Percentiles rank a stretch among this genome's conserved stretches.
phyloP scores from a whole-genome alignment of 2,113 vertebrate species.

The Pogonocichla stellata region DNA sequence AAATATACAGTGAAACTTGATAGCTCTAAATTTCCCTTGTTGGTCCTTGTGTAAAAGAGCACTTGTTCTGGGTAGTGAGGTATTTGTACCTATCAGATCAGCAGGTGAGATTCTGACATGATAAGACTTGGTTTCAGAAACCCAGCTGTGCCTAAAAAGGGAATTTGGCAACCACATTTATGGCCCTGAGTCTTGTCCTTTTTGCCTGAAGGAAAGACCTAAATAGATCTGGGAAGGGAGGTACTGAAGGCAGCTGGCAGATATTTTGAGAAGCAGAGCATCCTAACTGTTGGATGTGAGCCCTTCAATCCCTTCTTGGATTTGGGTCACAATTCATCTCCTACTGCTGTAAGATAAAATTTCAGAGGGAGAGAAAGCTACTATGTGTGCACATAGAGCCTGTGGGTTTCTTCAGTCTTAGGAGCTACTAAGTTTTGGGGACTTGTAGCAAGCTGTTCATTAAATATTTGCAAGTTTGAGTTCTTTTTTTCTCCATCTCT shows the following conservation, averaged over 20 bases:
- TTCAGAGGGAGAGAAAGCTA: background rate
- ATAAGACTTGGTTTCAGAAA: background rate
- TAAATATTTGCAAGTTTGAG: background rate
- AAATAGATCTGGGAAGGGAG: background rate
- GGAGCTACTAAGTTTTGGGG: background rate
- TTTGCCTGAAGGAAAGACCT: background rate
- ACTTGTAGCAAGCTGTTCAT: background rate
- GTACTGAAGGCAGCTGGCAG: background rate
- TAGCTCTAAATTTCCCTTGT: background rate
- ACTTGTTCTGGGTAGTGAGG: background rate
- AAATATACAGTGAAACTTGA: background rate
- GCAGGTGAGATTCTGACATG: background rate
- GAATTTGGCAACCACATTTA: background rate
- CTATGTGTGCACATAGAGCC: background rate
- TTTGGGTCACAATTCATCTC: conserved; percentile 4
- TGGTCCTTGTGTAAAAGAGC: background rate
- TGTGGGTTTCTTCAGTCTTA: background rate
- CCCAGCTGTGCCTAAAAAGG: background rate
- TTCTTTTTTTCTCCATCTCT: background rate
- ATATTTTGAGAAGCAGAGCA: conserved; percentile 4
- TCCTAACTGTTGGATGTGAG: background rate
- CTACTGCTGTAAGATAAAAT: background rate
- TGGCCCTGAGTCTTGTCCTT: background rate
- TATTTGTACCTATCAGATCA: background rate
- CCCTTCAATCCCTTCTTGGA: background rate